Evolutionary conservation across 2,113 vertebrate species (phyloP), one percentile per base, ranked within the genome.

Genomic region (Percina caprodes): DNA sequence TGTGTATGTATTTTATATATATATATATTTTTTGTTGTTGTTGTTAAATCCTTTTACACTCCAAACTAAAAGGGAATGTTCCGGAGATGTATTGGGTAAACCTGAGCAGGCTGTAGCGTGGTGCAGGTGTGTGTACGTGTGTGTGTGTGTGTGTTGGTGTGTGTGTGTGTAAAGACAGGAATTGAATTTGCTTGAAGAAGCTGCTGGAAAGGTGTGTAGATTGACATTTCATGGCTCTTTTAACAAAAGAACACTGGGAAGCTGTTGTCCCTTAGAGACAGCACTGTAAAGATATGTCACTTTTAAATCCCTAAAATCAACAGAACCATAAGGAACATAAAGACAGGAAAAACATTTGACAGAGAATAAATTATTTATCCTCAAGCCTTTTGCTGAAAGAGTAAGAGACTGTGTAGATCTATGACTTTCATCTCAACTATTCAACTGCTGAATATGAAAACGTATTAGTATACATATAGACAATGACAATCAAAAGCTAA

Each of bases 361-460:
- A 69, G 66, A 48, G 42, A 51, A 59, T n/a, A 24, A 60, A 55
- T 70, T 39, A 51, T 75, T 67, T 72, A 30, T 58, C 74, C 46
- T 61, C 18, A 8, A 42, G 54, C 52, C 23, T 58, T 69, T 46
- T 65, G 69, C 52, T 39, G 66, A 66, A 21, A 75, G 14, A 79
- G 6, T 63, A 23, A 68, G 12, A 66, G 33, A 63, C 42, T n/a
- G 51, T 39, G 35, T 66, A 51, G 24, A 75, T 59, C 49, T 30
- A 60, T 79, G 71, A 76, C 5, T 9, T 82, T 45, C 42, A 55
- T 59, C 35, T 7, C 30, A 16, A 61, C 46, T 71, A 42, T 74
- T 84, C 39, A 76, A 24, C 39, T 26, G 58, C 51, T 68, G 66
- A 59, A 59, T 60, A 52, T 66, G 24, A n/a, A n/a, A n/a, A n/a